Evolutionary conservation across 2,797 vertebrate genomes (phyloP), one percentile per base, ranked within the genome.

Genomic region (Fistularia commersonii): DNA sequence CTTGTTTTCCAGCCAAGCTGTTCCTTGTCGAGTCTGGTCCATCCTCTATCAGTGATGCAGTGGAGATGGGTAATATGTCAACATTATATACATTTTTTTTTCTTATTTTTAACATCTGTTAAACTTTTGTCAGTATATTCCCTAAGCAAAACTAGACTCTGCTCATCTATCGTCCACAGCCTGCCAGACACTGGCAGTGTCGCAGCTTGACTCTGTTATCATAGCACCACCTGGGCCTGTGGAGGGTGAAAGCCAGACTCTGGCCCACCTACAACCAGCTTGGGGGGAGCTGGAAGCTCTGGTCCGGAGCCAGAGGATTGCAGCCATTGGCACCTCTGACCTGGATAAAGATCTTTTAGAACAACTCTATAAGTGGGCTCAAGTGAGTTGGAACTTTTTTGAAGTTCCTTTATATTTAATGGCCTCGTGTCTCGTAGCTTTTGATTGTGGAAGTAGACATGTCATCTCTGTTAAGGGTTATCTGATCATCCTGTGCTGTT

Each of bases 151-250:
- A 23, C 23, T 23, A 23, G 23, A 23, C 23, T 23, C 23, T 23
- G 23, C 23, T 23, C 23, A 23, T 0, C 14, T 56, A 5, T 76
- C 8, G 7, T 49, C 7, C 3, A 0, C 46, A 99, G 97, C 94
- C 0, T 95, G 95, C 60, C 89, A 89, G 50, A 91, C 91, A 3
- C 90, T 99, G 1, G 93, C 93, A 1, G 92, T 99, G 41, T 89
- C 93, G 60, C 96, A 97, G 80, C 85, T 99, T 33, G 97, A 99
- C 84, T 98, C 97, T 0, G 93, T 98, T 58, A 98, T 98, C 83
- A 93, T 99, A 57, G 94, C 92, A 1, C 93, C 95, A 6, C 92
- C 93, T 60, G 89, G 90, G 1, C 56, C 89, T 11, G 83, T 88
- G 63, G 95, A 96, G 43, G 92, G 90, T 51, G 89, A 88, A 45